phyloP scores from a whole-genome alignment of 2,888 invertebrate genomes.

The Himalopsyche kuldschensis region DNA sequence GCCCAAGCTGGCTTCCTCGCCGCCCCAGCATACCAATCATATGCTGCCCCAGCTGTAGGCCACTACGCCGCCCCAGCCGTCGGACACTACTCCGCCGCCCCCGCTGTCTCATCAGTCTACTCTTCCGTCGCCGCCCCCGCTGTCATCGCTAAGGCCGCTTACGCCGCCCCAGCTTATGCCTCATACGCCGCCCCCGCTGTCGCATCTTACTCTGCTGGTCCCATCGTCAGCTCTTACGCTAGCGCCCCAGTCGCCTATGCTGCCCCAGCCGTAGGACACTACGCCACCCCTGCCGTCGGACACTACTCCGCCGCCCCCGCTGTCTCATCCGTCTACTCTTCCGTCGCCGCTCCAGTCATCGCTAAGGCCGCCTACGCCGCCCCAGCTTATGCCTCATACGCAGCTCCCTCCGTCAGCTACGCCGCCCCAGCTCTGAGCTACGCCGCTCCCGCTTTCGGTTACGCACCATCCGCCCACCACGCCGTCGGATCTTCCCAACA shows the following conservation, averaged over 20 bases:
- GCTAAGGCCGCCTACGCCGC: slow-evolving; percentile 42
- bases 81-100: slow-evolving; percentile 43
- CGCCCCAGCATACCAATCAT: slow-evolving; percentile 41
- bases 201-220: slow-evolving; percentile 40
- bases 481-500: slow-evolving; percentile 47
- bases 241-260: slow-evolving; percentile 45
- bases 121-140: slow-evolving; percentile 41
- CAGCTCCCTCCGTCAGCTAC: slow-evolving; percentile 36
- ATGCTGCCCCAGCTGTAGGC: slow-evolving; percentile 42
- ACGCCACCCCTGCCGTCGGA: slow-evolving; percentile 44
- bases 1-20: slow-evolving; percentile 34
- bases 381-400: slow-evolving; percentile 35
- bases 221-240: slow-evolving; percentile 47
- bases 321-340: slow-evolving; percentile 51
- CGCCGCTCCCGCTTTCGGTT: slow-evolving; percentile 43
- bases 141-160: slow-evolving; percentile 9
- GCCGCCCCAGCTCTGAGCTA: slow-evolving; percentile 40
- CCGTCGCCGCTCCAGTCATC: slow-evolving; percentile 41
- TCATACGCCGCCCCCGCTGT: slow-evolving; percentile 39
- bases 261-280: slow-evolving; percentile 41
- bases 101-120: slow-evolving; percentile 44
- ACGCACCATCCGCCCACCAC: slow-evolving; percentile 40
- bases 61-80: slow-evolving; percentile 42
- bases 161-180: slow-evolving; percentile 39
- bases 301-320: slow-evolving; percentile 43